These are phyloP conservation scores for Trichogramma pretiosum DNA, from an alignment of 1,140 invertebrate species.

Conservation along the genomic window DNA sequence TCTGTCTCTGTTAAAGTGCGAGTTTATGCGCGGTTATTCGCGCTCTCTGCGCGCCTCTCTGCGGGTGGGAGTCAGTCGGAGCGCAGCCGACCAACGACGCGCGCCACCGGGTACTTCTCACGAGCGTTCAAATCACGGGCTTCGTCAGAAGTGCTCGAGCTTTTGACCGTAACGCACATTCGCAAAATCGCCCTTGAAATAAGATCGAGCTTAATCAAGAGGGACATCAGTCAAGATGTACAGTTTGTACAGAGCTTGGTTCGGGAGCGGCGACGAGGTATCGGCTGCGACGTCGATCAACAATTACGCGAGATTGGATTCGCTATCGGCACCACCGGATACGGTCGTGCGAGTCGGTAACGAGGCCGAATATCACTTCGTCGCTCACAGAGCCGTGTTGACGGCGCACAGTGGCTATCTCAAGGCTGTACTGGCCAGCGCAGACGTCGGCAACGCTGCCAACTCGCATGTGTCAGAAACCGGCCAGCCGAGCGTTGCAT, in stretches of 20 bases:
- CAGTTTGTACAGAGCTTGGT: slow-evolving; percentile 59
- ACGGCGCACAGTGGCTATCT: slow-evolving; percentile 62
- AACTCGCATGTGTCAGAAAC: too few relatives aligned
- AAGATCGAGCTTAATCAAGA: too few relatives aligned
- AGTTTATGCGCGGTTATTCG: too few relatives aligned
- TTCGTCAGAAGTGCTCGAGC: too few relatives aligned
- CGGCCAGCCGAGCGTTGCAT: slow-evolving; percentile 26
- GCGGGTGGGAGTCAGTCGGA: slow-evolving; percentile 20
- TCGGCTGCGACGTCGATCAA: too few relatives aligned
- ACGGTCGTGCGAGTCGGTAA: slow-evolving; percentile 57
- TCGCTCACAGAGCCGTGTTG: slow-evolving; percentile 58
- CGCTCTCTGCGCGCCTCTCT: slow-evolving; percentile 13
- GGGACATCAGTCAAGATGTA: too few relatives aligned
- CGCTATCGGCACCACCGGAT: slow-evolving; percentile 48
- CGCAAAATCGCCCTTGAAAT: too few relatives aligned
- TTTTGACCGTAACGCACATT: too few relatives aligned
- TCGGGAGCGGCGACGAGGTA: slow-evolving; percentile 36
- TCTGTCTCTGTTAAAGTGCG: too few relatives aligned
- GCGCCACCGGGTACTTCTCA: slow-evolving; percentile 24
- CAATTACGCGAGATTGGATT: slow-evolving; percentile 34
- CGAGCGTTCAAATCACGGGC: slow-evolving; percentile 45
- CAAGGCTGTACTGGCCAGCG: slow-evolving; percentile 34
- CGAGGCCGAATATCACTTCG: slow-evolving; percentile 54
- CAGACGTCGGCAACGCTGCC: slow-evolving; percentile 34
- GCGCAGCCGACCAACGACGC: slow-evolving; percentile 12